Evolutionary conservation across 2,888 invertebrate genomes (phyloP).

Genomic region (Scaptodrosophila latifasciaeformis): DNA sequence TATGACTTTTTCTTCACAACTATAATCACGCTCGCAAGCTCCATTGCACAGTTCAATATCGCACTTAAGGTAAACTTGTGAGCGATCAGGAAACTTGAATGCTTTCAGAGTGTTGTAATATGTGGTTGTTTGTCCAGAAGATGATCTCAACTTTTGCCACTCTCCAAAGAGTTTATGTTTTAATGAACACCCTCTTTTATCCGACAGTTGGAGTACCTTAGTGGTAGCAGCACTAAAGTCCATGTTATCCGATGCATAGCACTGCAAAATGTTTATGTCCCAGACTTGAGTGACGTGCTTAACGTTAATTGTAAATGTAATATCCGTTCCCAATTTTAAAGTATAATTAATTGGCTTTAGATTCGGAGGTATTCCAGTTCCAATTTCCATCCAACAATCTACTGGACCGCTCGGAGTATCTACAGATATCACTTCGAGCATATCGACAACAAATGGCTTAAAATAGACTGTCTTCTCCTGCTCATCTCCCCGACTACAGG

Average conservation of each 20-base stretch:
- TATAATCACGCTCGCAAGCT: constrained; percentile 53
- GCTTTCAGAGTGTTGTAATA: constrained; percentile 82
- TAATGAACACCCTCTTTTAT: constrained; percentile 81
- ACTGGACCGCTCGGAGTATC: constrained; percentile 80
- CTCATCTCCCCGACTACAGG: constrained; percentile 74
- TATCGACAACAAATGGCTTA: constrained; percentile 81
- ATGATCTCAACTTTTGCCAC: constrained; percentile 79
- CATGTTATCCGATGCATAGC: constrained; percentile 83
- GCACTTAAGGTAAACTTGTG: constrained; percentile 83
- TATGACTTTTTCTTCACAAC: constrained; percentile 41
- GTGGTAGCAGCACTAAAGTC: constrained; percentile 79
- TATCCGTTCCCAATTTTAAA: constrained; percentile 81
- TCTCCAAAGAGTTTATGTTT: constrained; percentile 81
- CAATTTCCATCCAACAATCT: constrained; percentile 87
- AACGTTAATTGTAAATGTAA: constrained; percentile 82
- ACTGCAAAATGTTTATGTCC: constrained; percentile 82
- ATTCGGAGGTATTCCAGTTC: constrained; percentile 82
- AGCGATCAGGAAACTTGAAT: constrained; percentile 84
- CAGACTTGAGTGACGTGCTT: constrained; percentile 80
- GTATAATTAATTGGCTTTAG: constrained; percentile 79
- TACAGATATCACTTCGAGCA: constrained; percentile 82
- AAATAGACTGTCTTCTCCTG: constrained; percentile 73
- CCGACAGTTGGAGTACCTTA: constrained; percentile 80
- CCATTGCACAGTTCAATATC: constrained; percentile 79
- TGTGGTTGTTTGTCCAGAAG: constrained; percentile 79